Evolutionary conservation across 2,113 vertebrate genomes (phyloP), one percentile per base, ranked within the genome.

Genomic region (Tragelaphus strepsiceros): DNA sequence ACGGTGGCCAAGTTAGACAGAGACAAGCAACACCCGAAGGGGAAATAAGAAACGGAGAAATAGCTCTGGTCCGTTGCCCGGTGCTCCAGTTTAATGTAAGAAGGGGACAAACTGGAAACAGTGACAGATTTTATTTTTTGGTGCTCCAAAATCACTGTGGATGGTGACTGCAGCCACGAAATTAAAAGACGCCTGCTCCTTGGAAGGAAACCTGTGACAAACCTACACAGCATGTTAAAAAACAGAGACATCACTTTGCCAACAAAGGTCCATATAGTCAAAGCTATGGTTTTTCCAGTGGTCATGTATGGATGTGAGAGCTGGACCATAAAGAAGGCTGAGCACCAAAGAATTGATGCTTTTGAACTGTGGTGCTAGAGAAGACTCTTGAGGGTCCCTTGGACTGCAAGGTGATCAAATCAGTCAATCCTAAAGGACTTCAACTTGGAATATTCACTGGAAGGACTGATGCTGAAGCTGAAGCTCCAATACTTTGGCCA

Each of bases 1-100:
- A 6, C 2, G 28, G 7, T 0, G 13, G 32, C 77, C 14, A 5
- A 2, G 4, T 7, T 9, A 58, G 74, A 30, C 13, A 3, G 71
- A 35, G 21, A 15, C 0, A 2, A 32, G 35, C 39, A 22, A 28
- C 26, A 8, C 24, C 30, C 78, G 2, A 6, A 32, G 26, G 90
- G 39, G 19, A 53, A 39, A 14, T 12, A 10, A n/a, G 30, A 24
- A 24, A 24, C 24, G 11, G 46, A 56, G 14, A 62, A 46, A 49
- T 9, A n/a, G 16, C 51, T 28, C 0, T 30, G 59, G 71, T 28
- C 51, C 54, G 5, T 30, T 61, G 46, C 46, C 88, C 49, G 24
- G 83, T 13, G 17, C 16, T 59, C 92, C 32, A 21, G 1, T 19
- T 61, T 46, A 54, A 49, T 5, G 0, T 1, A 6, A 54, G 88